Base-by-base conservation (phyloP, 2,113 vertebrate species). In the Gadus chalcogrammus region DNA sequence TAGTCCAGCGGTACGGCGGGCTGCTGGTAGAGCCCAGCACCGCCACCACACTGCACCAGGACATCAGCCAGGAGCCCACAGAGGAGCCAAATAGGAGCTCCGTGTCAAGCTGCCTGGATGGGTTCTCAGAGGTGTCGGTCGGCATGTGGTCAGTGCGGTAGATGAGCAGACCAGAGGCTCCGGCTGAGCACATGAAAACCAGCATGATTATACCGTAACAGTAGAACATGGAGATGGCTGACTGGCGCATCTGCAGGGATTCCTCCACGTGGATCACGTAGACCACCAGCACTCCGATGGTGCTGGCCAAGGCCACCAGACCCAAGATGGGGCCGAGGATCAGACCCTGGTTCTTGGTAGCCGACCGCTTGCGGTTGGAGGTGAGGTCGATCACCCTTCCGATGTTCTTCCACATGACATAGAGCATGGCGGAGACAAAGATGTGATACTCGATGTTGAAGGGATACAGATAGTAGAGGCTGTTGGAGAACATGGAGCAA, bases 361-460 rank as follows among this genome's bases (percentile, higher is more conserved):
- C 78, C 3, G 75, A 80, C 58, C 85, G 85, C 82, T 93, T 93
- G 13, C 22, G 89, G 27, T 88, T 92, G 28, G 83, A 90, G 0
- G 89, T 91, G 18, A 88, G 72, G 63, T 96, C 94, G 0, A 97
- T 87, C 35, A 87, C 90, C 72, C 96, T 95, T 0, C 97, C 97
- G 0, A 98, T 93, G 81, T 99, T 99, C 79, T 97, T 98, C 97
- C 97, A 99, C 79, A 99, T 92, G 70, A 98, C 94, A 0, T 97
- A 98, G 61, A 99, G 91, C 93, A 97, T 93, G 0, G 92, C 97
- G 0, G 97, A 99, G 64, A 96, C 95, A 69, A 99, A 93, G 82
- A 99, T 97, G 90, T 99, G 97, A 77, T 98, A 99, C 79, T 99
- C 97, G 0, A 97, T 96, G 81, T 95, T 98, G 90, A 99, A 99